Conservation (phyloP, 2,888 invertebrate genomes). For the Pheosia gnoma region DNA sequence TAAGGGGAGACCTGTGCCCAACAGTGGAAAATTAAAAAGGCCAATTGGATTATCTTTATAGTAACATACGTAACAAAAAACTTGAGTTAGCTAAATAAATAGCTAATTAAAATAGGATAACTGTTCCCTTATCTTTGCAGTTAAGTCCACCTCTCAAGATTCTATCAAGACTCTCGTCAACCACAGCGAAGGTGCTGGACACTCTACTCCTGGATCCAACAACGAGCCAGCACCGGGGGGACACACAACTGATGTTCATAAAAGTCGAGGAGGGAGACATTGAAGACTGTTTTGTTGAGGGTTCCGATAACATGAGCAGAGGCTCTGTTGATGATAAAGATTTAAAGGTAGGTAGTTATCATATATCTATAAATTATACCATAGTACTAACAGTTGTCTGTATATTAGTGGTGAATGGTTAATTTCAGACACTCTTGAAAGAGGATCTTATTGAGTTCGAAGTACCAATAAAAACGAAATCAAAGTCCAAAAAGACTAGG, state of each 20-base stretch:
- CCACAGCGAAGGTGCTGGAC: background rate
- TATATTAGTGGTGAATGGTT: background rate
- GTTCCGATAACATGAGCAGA: conserved; percentile 10
- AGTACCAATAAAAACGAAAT: conserved; percentile 15
- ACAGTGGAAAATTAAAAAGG: too few species aligned
- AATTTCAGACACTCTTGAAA: conserved; percentile 35
- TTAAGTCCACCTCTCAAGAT: conserved; percentile 10
- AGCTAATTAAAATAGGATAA: too few species aligned
- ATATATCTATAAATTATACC: background rate
- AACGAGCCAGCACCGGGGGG: background rate
- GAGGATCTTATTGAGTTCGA: conserved; percentile 12
- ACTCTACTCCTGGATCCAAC: background rate
- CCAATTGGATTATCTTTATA: too few species aligned
- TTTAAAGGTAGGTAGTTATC: conserved; percentile 28
- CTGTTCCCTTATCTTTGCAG: conserved; percentile 14
- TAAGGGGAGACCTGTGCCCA: too few species aligned
- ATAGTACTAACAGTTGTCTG: background rate
- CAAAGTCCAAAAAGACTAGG: conserved; percentile 24
- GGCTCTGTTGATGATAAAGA: conserved; percentile 20
- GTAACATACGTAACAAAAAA: too few species aligned
- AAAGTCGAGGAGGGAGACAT: conserved; percentile 44
- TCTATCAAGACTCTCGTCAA: conserved; percentile 9
- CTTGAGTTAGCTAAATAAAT: too few species aligned
- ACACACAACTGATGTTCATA: conserved; percentile 35
- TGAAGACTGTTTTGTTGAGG: conserved; percentile 23